Evolutionary conservation across 2,888 invertebrate genomes (phyloP).

Genomic region (Dione vanillae): DNA sequence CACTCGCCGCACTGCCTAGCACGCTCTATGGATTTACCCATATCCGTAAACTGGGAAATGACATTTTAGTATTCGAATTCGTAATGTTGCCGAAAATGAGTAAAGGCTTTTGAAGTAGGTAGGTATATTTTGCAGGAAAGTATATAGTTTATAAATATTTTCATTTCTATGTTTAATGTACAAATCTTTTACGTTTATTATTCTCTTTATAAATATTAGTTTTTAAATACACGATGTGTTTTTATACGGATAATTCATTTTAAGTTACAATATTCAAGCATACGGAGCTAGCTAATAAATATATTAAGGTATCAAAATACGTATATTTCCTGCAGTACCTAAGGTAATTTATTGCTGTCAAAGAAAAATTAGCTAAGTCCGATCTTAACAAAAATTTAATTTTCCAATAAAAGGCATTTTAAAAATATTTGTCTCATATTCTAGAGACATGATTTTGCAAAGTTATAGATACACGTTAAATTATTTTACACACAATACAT

Average conservation of each 20-base stretch:
- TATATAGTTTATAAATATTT: too few relatives aligned
- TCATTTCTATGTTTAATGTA: neutral
- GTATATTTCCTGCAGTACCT: neutral
- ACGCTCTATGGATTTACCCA: slow-evolving; percentile 46
- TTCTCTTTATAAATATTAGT: too few relatives aligned
- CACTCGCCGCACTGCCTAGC: slow-evolving; percentile 44
- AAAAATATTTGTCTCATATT: neutral
- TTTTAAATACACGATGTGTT: too few relatives aligned
- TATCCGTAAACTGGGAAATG: slow-evolving; percentile 39
- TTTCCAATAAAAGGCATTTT: neutral
- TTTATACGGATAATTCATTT: too few relatives aligned
- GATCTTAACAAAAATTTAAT: neutral
- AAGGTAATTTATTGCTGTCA: neutral
- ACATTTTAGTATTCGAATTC: slow-evolving; percentile 39
- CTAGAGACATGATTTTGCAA: neutral
- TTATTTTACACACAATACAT: neutral
- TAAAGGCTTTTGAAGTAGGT: neutral
- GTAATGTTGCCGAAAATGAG: slow-evolving; percentile 6
- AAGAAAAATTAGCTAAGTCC: neutral
- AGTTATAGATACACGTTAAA: too few relatives aligned
- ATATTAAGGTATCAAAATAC: too few relatives aligned
- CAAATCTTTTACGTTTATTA: neutral
- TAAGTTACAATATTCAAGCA: too few relatives aligned
- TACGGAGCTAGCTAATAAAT: too few relatives aligned
- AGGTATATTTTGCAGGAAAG: too few relatives aligned